Evolutionary conservation across 2,888 invertebrate species (phyloP).

Genomic region (Oscheius sp.): DNA sequence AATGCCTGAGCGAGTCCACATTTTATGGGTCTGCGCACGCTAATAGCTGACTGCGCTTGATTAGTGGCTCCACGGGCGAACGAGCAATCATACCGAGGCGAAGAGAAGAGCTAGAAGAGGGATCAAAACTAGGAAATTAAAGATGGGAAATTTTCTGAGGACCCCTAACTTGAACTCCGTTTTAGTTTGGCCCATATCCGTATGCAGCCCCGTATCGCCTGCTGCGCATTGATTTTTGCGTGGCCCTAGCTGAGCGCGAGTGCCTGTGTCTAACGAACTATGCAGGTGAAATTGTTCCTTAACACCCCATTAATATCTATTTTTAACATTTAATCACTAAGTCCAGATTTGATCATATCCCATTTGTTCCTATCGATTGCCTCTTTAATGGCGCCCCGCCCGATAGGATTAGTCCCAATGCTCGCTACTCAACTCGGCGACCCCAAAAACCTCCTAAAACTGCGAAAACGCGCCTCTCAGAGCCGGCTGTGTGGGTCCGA

Average conservation of each 20-base stretch:
- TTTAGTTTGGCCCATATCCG: conserved; percentile 31
- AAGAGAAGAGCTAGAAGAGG: no score
- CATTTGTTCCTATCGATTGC: conserved; percentile 14
- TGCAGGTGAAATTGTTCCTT: conserved; percentile 23
- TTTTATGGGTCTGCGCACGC: conserved; percentile 11
- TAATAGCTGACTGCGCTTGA: conserved; percentile 19
- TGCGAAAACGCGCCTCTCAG: not conserved
- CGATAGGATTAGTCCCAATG: conserved; percentile 24
- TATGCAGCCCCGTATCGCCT: conserved; percentile 34
- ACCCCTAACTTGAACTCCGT: conserved; percentile 16
- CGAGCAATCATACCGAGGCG: conserved; percentile 5
- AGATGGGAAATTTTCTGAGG: conserved; percentile 5
- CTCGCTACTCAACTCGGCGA: conserved; percentile 9
- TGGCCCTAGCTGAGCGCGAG: conserved; percentile 29
- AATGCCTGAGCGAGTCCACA: no score
- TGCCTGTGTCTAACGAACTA: conserved; percentile 23
- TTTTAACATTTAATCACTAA: not conserved
- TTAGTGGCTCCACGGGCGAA: conserved; percentile 5
- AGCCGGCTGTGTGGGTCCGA: not conserved
- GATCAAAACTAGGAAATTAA: not conserved
- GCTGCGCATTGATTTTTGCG: conserved; percentile 34
- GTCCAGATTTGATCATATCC: conserved; percentile 2
- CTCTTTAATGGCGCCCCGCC: conserved; percentile 21
- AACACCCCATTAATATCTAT: conserved; percentile 13
- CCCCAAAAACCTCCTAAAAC: not conserved